These are phyloP conservation scores for Ganaspis brasiliensis DNA, from an alignment of 2,888 invertebrate species.

Conservation along the genomic window DNA sequence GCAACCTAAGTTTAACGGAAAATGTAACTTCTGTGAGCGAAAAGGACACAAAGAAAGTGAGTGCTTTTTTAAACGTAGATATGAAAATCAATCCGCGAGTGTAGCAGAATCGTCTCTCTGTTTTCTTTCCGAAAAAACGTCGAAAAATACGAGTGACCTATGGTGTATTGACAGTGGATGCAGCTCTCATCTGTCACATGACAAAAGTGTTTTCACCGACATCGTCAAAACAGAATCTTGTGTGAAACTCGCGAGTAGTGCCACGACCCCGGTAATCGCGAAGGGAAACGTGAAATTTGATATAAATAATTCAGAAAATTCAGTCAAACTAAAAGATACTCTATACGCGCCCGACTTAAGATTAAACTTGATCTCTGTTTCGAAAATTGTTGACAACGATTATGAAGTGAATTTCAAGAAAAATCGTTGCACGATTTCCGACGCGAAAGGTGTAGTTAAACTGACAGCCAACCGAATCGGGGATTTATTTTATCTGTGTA, in stretches of 20 bases:
- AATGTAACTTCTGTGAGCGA: conserved; percentile 44
- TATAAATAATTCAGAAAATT: neutral
- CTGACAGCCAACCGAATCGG: conserved; percentile 47
- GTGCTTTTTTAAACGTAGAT: conserved; percentile 11
- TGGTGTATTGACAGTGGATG: conserved; percentile 21
- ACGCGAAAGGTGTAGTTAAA: conserved; percentile 44
- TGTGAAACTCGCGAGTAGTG: conserved; percentile 21
- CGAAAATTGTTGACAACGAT: conserved; percentile 53
- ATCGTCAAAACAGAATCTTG: neutral
- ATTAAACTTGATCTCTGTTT: conserved; percentile 51
- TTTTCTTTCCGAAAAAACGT: neutral
- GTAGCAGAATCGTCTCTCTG: neutral
- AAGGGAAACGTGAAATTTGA: conserved; percentile 13
- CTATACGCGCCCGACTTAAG: conserved; percentile 53
- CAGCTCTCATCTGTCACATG: neutral
- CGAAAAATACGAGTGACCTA: neutral
- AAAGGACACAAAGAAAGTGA: conserved; percentile 44
- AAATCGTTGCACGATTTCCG: conserved; percentile 41
- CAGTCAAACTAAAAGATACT: conserved; percentile 48
- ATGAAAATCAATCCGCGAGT: neutral
- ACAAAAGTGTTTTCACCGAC: neutral
- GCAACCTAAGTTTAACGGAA: neutral
- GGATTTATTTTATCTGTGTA: conserved; percentile 51
- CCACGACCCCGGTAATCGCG: neutral
- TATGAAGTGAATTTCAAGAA: conserved; percentile 48